A percentile compares a stretch with the other conserved stretches of the same genome.
These are phyloP conservation scores for Gnatocerus cornutus DNA, from an alignment of 2,888 invertebrate genomes.

Conservation along the genomic window DNA sequence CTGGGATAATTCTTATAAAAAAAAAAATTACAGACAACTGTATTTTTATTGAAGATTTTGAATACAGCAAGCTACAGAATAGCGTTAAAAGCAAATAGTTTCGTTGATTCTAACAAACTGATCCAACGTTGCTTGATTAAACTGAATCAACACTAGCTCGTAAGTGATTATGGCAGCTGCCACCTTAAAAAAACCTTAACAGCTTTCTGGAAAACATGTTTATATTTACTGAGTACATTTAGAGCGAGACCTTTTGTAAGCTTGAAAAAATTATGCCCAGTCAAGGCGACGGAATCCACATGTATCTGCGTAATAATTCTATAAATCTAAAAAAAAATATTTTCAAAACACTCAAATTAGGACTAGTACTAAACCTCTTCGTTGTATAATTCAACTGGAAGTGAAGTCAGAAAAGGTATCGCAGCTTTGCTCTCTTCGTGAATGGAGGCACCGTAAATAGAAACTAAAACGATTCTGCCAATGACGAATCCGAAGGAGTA, in stretches of 20 bases:
- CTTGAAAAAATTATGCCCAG: conserved; percentile 62
- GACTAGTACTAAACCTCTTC: conserved; percentile 72
- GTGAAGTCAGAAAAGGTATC: conserved; percentile 74
- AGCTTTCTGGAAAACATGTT: conserved; percentile 7
- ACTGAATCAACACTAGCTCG: conserved; percentile 65
- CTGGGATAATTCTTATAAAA: not conserved
- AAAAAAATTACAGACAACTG: no score
- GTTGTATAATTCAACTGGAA: conserved; percentile 77
- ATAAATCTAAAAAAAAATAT: conserved; percentile 58
- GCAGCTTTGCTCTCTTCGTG: conserved; percentile 67
- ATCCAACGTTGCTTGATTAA: conserved; percentile 53
- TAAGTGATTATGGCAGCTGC: conserved; percentile 65
- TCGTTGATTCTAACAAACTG: conserved; percentile 38
- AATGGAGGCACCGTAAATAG: conserved; percentile 63
- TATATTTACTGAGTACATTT: conserved; percentile 57
- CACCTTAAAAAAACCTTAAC: conserved; percentile 54
- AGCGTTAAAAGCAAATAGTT: conserved; percentile 39
- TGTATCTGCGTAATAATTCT: conserved; percentile 60
- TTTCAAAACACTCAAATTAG: no score
- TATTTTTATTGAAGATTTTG: no score
- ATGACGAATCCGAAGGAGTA: conserved; percentile 79
- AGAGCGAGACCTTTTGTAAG: conserved; percentile 62
- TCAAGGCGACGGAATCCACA: conserved; percentile 57
- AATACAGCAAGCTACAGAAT: no score
- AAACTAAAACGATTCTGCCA: conserved; percentile 73